These are phyloP conservation scores for Drosophila asahinai DNA, from an alignment of 1,140 invertebrate genomes.

Conservation along the genomic window DNA sequence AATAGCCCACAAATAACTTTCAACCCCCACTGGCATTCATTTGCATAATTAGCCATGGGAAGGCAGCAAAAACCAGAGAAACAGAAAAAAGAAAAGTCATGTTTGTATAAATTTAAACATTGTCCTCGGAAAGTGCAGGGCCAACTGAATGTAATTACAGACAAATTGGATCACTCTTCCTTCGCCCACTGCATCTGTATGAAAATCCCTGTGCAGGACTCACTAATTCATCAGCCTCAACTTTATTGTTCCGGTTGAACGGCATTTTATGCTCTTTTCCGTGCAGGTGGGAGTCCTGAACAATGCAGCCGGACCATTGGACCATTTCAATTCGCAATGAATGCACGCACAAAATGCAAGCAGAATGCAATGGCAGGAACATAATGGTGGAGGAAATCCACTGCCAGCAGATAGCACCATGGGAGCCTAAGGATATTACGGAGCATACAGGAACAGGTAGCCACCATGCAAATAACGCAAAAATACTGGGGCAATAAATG, in stretches of 20 bases:
- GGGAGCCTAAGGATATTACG: constrained; percentile 2
- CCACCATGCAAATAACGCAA: constrained; percentile 58
- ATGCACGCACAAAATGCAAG: constrained; percentile 56
- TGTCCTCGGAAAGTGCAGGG: constrained; percentile 41
- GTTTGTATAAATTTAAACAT: constrained; percentile 57
- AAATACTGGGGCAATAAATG: constrained; percentile 68
- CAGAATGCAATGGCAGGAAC: constrained; percentile 50
- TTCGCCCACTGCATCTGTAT: background rate
- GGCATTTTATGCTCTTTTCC: constrained; percentile 10
- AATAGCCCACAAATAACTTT: constrained; percentile 52
- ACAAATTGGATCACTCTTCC: constrained; percentile 15
- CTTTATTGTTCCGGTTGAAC: constrained; percentile 14
- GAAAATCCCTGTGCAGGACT: background rate
- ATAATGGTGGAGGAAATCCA: constrained; percentile 16
- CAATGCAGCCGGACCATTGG: constrained; percentile 4
- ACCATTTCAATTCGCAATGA: constrained; percentile 35
- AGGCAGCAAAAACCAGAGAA: constrained; percentile 29
- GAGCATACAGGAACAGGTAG: constrained; percentile 30
- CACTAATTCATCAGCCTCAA: constrained; percentile 5
- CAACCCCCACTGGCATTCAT: constrained; percentile 38
- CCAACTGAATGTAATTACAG: constrained; percentile 44
- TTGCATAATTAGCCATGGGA: constrained; percentile 64
- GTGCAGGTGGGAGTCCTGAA: background rate
- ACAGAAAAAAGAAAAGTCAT: constrained; percentile 17
- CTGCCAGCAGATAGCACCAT: constrained; percentile 18